These are phyloP conservation scores for Agriopis aurantiaria DNA, from an alignment of 2,888 invertebrate genomes.

Conservation along the genomic window DNA sequence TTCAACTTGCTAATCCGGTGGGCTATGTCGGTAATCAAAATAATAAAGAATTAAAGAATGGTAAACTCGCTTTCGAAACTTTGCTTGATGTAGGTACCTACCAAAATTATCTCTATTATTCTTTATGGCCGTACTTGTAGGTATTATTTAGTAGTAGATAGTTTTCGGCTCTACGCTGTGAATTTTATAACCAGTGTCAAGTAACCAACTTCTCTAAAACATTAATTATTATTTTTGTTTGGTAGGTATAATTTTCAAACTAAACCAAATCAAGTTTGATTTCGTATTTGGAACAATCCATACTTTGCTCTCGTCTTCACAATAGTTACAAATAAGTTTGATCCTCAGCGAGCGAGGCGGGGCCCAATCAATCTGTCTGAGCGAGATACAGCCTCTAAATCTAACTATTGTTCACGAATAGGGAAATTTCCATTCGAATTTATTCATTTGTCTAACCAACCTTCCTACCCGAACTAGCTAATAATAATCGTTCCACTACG, in stretches of 20 bases:
- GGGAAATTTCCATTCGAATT: conserved; percentile 86
- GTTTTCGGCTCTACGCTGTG: too few relatives aligned
- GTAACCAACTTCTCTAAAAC: too few relatives aligned
- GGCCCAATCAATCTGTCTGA: conserved; percentile 86
- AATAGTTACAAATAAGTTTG: conserved; percentile 44
- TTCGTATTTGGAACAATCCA: conserved; percentile 12
- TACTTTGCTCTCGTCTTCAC: conserved; percentile 31
- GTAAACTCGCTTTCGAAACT: too few relatives aligned
- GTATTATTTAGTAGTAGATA: too few relatives aligned
- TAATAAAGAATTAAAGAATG: too few relatives aligned
- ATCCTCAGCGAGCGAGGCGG: conserved; percentile 72
- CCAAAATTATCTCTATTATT: too few relatives aligned
- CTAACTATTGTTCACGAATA: conserved; percentile 85
- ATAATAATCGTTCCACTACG: conserved; percentile 64
- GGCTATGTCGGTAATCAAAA: too few relatives aligned
- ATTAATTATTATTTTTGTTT: neutral
- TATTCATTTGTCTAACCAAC: conserved; percentile 86
- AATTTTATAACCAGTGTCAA: too few relatives aligned
- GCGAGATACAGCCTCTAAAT: conserved; percentile 84
- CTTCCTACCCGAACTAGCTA: conserved; percentile 67
- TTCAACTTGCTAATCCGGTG: too few relatives aligned
- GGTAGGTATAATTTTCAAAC: neutral
- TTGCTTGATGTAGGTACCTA: too few relatives aligned
- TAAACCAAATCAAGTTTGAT: neutral
- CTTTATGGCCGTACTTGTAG: too few relatives aligned